Conservation (phyloP, 2,888 invertebrate genomes). For the Keiferia lycopersicella region DNA sequence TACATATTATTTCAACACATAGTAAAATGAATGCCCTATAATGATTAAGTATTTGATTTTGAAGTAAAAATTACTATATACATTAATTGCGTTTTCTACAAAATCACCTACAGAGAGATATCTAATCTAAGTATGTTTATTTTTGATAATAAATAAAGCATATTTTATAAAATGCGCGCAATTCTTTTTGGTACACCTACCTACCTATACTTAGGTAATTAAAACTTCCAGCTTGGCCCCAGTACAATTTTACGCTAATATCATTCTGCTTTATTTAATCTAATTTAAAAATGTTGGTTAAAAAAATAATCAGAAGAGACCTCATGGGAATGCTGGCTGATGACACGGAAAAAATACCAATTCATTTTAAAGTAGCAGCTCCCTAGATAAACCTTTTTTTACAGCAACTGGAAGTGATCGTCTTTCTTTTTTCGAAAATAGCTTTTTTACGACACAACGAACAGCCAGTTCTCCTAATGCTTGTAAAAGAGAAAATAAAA, state of each 20-base stretch:
- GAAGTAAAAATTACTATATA: neutral
- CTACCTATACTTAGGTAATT: too few species aligned
- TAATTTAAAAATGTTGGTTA: slow-evolving; percentile 2
- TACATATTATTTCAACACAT: too few species aligned
- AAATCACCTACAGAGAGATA: too few species aligned
- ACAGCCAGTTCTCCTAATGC: neutral
- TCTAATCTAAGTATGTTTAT: too few species aligned
- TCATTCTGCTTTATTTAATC: neutral
- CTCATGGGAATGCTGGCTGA: neutral
- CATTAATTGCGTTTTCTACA: too few species aligned
- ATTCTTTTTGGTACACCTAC: neutral
- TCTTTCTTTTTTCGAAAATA: slow-evolving; percentile 18
- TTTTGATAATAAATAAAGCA: too few species aligned
- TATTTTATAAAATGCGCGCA: too few species aligned
- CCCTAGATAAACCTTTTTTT: neutral
- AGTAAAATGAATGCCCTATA: neutral
- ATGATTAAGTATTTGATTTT: neutral
- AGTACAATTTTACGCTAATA: neutral
- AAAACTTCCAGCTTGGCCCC: neutral
- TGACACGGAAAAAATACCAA: neutral
- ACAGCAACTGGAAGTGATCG: neutral
- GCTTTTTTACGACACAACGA: slow-evolving; percentile 19
- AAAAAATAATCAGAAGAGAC: slow-evolving; percentile 1
- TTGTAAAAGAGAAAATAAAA: neutral
- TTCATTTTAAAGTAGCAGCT: neutral